Evolutionary conservation across 2,888 invertebrate genomes (phyloP).

Genomic region (Dryobota labecula): DNA sequence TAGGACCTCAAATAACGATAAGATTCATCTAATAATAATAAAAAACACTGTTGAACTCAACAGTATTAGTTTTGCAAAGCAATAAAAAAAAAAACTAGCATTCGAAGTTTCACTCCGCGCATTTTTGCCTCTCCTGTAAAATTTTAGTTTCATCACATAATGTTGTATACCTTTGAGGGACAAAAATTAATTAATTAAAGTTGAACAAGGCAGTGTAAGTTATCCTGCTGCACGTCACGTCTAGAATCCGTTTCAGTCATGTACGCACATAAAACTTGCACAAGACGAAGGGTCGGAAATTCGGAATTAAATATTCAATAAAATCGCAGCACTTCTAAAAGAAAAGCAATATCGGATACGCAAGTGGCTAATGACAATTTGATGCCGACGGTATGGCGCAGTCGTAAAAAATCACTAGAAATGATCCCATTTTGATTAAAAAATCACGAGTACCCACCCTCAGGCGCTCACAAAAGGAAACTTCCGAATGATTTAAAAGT

Average conservation of each 20-base stretch:
- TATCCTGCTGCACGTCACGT: conserved; percentile 10
- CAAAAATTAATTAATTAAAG: too few species aligned
- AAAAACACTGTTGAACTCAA: too few species aligned
- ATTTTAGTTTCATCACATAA: too few species aligned
- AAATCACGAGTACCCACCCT: conserved; percentile 88
- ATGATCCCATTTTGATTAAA: conserved; percentile 90
- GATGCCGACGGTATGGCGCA: conserved; percentile 86
- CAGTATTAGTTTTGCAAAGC: too few species aligned
- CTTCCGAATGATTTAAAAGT: conserved; percentile 91
- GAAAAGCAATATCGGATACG: conserved; percentile 89
- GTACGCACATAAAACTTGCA: conserved; percentile 68
- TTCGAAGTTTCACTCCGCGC: too few species aligned
- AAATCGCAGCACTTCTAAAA: conserved; percentile 85
- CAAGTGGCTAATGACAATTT: conserved; percentile 90
- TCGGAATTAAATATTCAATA: conserved; percentile 85
- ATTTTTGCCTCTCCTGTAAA: too few species aligned
- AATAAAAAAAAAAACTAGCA: too few species aligned
- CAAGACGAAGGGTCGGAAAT: conserved; percentile 80
- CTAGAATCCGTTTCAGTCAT: conserved; percentile 38
- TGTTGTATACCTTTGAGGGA: too few species aligned
- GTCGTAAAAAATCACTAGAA: conserved; percentile 90
- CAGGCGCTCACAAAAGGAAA: conserved; percentile 81
- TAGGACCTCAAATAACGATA: too few species aligned
- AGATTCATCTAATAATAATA: too few species aligned
- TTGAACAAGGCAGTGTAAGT: neutral